Percentiles rank a stretch among this genome's conserved stretches.
Evolutionary conservation across 2,113 vertebrate species (phyloP).

Genomic region (Propithecus coquereli): DNA sequence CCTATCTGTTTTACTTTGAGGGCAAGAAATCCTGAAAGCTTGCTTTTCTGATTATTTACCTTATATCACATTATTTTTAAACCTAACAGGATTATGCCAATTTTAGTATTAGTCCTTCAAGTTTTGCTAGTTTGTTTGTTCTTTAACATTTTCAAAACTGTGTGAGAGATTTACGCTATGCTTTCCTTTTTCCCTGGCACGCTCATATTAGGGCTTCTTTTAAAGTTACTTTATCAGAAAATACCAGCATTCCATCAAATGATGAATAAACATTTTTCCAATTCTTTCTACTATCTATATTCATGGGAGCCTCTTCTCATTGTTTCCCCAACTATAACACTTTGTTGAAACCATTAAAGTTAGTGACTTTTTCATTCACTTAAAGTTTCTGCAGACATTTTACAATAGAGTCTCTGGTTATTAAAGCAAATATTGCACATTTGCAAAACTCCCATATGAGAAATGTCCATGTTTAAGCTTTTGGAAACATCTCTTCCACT

Average conservation of each 20-base stretch:
- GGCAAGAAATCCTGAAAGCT: not conserved
- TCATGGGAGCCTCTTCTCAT: slow-evolving; percentile 73
- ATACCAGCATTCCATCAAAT: slow-evolving; percentile 45
- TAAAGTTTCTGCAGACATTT: slow-evolving; percentile 65
- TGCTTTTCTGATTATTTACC: not conserved
- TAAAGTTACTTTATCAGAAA: slow-evolving; percentile 71
- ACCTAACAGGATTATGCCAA: slow-evolving; percentile 54
- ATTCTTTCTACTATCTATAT: slow-evolving; percentile 50
- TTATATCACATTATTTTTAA: not conserved
- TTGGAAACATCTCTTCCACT: slow-evolving; percentile 70
- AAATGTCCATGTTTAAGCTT: slow-evolving; percentile 59
- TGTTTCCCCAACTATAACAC: slow-evolving; percentile 46
- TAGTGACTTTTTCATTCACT: slow-evolving; percentile 69
- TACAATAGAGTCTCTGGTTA: slow-evolving; percentile 49
- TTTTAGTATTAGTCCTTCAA: slow-evolving; percentile 58
- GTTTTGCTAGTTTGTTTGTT: slow-evolving; percentile 57
- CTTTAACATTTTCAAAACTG: slow-evolving; percentile 53
- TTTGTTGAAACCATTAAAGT: slow-evolving; percentile 68
- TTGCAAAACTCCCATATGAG: slow-evolving; percentile 57
- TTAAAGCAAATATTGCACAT: slow-evolving; percentile 53
- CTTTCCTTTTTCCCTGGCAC: slow-evolving; percentile 49
- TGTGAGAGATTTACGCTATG: slow-evolving; percentile 26
- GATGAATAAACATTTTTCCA: slow-evolving; percentile 62
- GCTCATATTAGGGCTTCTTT: slow-evolving; percentile 45
- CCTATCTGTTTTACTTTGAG: not conserved